Evolutionary conservation across 2,888 invertebrate genomes (phyloP), one percentile per base, ranked within the genome.

Genomic region (Dryobotodes eremita): DNA sequence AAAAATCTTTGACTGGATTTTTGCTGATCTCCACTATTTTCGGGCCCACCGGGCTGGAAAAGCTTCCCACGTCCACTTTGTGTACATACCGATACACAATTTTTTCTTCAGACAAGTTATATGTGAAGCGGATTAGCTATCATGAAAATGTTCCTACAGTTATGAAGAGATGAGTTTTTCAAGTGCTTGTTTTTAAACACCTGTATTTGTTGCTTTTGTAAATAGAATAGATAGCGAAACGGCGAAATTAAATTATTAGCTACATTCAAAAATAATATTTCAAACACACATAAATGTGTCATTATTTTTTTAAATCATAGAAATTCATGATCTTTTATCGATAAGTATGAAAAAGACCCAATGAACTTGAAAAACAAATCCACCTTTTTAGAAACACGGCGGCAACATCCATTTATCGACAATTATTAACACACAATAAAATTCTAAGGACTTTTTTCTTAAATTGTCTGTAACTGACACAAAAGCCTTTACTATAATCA

Each of bases 1-100:
- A 85, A 89, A 83, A 85, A 93, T 90, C 90, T 93, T 91, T 92
- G 91, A 91, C 91, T 83, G 88, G 91, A 91, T 90, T 92, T 92
- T 91, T 90, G 88, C 89, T 77, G 86, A 81, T 66, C 36, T 72
- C 74, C 76, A 68, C 75, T 71, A 72, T 72, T 85, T 83, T 74
- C 89, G 57, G 57, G 77, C 26, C 81, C 93, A 91, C 17, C 92
- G 93, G 71, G 65, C 85, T 71, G 91, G 91, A 93, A 92, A 90
- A 82, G 80, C 77, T 87, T 79, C 73, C 48, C 68, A 59, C 78
- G 69, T 81, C 73, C 81, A 84, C 71, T 83, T 73, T 77, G 71
- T 79, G 72, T 77, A 66, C 59, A 64, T 71, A 42, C 61, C 66
- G 46, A 75, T 87, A 79, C 77, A 83, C 53, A 68, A 17, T 64